Percentiles rank a stretch among this genome's conserved stretches.
Evolutionary conservation across 1,140 invertebrate genomes (phyloP).

Genomic region (Cydia amplana): DNA sequence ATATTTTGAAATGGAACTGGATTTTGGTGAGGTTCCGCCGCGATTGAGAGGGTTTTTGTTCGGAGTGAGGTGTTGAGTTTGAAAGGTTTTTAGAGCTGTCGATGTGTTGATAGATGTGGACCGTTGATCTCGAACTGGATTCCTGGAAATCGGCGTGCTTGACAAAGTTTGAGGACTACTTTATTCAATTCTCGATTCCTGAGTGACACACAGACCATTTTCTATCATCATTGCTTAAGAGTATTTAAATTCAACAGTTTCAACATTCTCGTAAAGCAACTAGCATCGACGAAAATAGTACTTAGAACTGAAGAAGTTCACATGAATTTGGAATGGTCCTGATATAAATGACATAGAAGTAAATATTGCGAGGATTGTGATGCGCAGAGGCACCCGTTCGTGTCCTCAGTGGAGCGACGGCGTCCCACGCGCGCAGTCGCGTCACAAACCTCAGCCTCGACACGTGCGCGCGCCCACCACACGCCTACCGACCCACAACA

Average conservation of each 20-base stretch:
- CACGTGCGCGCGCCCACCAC: slow-evolving; percentile 74
- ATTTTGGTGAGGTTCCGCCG: slow-evolving; percentile 46
- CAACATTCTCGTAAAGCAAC: neutral
- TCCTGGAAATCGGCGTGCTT: slow-evolving; percentile 13
- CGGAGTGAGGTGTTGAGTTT: slow-evolving; percentile 19
- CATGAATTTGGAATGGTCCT: neutral
- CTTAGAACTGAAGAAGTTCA: neutral
- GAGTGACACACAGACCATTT: too few species aligned
- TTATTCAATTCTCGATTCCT: neutral
- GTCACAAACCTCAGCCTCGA: slow-evolving; percentile 53
- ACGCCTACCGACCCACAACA: slow-evolving; percentile 69
- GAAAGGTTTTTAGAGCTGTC: slow-evolving; percentile 37
- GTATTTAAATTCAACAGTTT: neutral
- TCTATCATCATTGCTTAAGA: neutral
- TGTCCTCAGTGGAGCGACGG: slow-evolving; percentile 58
- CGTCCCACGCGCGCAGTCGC: slow-evolving; percentile 70
- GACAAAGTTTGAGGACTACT: neutral
- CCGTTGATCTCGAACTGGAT: neutral
- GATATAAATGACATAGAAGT: neutral
- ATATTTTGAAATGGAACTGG: slow-evolving; percentile 54
- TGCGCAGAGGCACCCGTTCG: slow-evolving; percentile 44
- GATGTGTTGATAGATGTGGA: slow-evolving; percentile 8
- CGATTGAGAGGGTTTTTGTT: slow-evolving; percentile 37
- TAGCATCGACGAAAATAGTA: neutral
- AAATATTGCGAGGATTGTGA: slow-evolving; percentile 4